Evolutionary conservation across 2,113 vertebrate species (phyloP), one percentile per base, ranked within the genome.

Genomic region (Oncorhynchus tshawytscha): DNA sequence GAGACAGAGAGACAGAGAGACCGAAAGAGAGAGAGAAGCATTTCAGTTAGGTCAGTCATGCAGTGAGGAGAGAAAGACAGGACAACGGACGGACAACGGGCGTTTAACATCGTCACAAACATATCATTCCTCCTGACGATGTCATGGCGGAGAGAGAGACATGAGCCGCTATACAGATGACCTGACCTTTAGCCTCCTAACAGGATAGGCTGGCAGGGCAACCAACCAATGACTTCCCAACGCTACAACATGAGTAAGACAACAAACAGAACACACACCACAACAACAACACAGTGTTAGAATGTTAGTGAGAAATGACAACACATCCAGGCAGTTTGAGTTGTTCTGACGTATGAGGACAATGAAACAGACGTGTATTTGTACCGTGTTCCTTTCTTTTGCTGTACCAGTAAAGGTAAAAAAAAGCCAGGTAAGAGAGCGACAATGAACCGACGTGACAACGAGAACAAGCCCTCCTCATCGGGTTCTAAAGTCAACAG

Each of bases 271-370:
- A 74, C 15, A 45, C 24, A 31, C 12, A 6, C 16, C 68, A 67
- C 31, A 79, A 34, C 73, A 18, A 73, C n/a, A 60, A 65, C 20
- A n/a, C 20, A 70, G 51, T 77, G 67, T 85, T 59, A 74, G 34
- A 15, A 12, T 24, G 72, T 71, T 78, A 74, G 67, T 74, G 3
- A 25, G 3, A 29, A 51, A 78, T 15, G 51, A 48, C 54, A 34
- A 8, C 39, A 45, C 9, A 11, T 45, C 39, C 62, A 25, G 27
- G 67, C 25, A 15, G 6, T 13, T 48, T 2, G 25, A 54, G 51
- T 54, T 54, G 4, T 11, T 45, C 2, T 11, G 34, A 39, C 7
- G 8, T 39, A 39, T 9, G 8, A 39, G 34, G 34, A 39, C 34
- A 39, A 39, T 39, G 39, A 45, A 45, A 45, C 39, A 45, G 39